Conservation (phyloP, 2,113 vertebrate species). For the Pelecanus crispus region DNA sequence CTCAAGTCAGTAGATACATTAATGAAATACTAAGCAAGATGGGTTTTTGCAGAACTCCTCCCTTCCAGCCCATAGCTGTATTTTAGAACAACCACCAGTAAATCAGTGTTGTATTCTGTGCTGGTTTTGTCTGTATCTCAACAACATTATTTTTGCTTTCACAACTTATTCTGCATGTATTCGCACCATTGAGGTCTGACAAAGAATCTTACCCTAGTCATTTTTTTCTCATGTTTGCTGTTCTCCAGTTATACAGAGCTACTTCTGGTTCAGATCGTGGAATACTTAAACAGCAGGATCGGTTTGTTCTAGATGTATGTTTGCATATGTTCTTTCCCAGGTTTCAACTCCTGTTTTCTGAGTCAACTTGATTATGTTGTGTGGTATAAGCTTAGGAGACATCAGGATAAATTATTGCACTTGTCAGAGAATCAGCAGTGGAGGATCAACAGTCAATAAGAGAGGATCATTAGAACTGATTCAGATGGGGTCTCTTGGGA, state of each 20-base stretch:
- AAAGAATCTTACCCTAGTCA: neutral
- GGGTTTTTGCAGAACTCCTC: neutral
- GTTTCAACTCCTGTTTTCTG: neutral
- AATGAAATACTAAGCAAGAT: neutral
- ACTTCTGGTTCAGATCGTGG: neutral
- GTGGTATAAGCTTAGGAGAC: neutral
- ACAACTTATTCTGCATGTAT: neutral
- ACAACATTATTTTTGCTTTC: neutral
- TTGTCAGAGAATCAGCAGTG: neutral
- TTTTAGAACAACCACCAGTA: neutral
- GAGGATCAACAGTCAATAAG: constrained; percentile 5
- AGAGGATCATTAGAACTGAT: constrained; percentile 6
- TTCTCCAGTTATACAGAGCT: neutral
- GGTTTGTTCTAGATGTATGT: neutral
- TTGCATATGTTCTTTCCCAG: neutral
- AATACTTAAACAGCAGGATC: neutral
- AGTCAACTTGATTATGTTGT: neutral
- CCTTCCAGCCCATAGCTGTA: neutral
- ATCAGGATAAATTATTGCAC: neutral
- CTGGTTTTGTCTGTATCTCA: neutral
- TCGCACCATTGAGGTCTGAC: neutral
- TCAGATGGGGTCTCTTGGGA: neutral
- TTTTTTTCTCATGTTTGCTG: neutral
- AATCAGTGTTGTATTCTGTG: neutral
- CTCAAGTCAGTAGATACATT: neutral